Percentiles rank a stretch among this genome's conserved stretches.
Conservation (phyloP, 2,888 invertebrate species). For the Torymus auratus region DNA sequence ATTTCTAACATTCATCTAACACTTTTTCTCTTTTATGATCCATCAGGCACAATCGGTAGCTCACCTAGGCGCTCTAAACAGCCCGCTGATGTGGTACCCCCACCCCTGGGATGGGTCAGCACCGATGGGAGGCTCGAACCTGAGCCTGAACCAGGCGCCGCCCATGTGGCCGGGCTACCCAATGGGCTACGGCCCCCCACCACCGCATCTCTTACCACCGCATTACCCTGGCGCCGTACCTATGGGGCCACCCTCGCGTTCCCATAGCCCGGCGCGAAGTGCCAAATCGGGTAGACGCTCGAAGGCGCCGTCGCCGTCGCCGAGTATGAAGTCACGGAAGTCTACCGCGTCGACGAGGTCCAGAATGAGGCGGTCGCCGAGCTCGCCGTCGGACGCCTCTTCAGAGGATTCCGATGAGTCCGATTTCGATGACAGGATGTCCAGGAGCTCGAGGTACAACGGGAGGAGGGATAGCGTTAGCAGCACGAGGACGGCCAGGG, state of each 20-base stretch:
- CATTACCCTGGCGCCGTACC: conserved; percentile 78
- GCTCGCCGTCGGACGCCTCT: conserved; percentile 73
- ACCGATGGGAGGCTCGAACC: conserved; percentile 70
- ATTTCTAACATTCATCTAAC: neutral
- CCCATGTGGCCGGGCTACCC: conserved; percentile 70
- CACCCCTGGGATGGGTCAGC: conserved; percentile 58
- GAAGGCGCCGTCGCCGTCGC: conserved; percentile 83
- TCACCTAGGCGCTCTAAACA: conserved; percentile 77
- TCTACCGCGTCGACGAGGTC: conserved; percentile 81
- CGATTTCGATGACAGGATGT: conserved; percentile 78
- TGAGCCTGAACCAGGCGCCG: conserved; percentile 72
- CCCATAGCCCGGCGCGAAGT: conserved; percentile 74
- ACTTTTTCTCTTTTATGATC: neutral
- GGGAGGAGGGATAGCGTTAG: conserved; percentile 36
- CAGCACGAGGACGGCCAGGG: conserved; percentile 9
- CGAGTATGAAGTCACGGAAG: conserved; percentile 84
- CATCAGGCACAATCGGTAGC: conserved; percentile 84
- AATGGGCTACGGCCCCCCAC: conserved; percentile 50
- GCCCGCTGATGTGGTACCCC: conserved; percentile 77
- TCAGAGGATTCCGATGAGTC: conserved; percentile 80
- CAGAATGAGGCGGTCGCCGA: conserved; percentile 73
- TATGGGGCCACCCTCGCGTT: conserved; percentile 76
- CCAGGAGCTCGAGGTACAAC: conserved; percentile 67
- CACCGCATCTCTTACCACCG: conserved; percentile 69
- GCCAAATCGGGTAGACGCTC: conserved; percentile 75